These are phyloP conservation scores for Callochromis pleurospilus DNA, from an alignment of 2,113 vertebrate genomes.

Conservation along the genomic window DNA sequence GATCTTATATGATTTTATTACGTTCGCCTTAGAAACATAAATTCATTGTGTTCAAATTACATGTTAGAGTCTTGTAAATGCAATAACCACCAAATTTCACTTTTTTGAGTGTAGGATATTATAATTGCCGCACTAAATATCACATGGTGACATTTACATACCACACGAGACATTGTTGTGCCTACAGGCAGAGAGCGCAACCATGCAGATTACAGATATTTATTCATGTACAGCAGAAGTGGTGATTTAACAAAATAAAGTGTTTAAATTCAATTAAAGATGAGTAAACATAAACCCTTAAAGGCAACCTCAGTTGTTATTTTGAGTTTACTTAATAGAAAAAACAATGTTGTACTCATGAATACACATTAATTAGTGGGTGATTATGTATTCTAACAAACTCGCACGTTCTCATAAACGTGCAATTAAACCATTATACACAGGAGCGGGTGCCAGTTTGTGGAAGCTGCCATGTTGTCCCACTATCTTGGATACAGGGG, in stretches of 20 bases:
- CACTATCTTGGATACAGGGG: background rate
- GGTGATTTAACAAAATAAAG: background rate
- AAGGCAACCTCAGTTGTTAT: background rate
- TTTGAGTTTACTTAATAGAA: background rate
- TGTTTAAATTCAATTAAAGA: background rate
- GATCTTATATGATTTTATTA: no score
- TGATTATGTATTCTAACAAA: background rate
- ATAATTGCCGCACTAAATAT: background rate
- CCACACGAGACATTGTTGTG: background rate
- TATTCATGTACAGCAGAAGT: background rate
- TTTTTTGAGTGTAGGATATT: background rate
- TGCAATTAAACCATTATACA: background rate
- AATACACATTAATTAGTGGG: background rate
- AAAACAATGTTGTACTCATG: background rate
- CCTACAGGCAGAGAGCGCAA: background rate
- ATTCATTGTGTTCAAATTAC: no score
- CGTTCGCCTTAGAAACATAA: no score
- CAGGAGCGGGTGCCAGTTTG: background rate
- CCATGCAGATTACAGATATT: background rate
- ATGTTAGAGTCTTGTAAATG: no score
- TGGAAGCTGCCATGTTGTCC: background rate
- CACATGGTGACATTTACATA: conserved; percentile 17
- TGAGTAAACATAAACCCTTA: background rate
- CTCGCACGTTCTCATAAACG: background rate
- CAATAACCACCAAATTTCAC: no score